These are phyloP conservation scores for Hyla sarda DNA, from an alignment of 2,113 vertebrate genomes.

Conservation along the genomic window DNA sequence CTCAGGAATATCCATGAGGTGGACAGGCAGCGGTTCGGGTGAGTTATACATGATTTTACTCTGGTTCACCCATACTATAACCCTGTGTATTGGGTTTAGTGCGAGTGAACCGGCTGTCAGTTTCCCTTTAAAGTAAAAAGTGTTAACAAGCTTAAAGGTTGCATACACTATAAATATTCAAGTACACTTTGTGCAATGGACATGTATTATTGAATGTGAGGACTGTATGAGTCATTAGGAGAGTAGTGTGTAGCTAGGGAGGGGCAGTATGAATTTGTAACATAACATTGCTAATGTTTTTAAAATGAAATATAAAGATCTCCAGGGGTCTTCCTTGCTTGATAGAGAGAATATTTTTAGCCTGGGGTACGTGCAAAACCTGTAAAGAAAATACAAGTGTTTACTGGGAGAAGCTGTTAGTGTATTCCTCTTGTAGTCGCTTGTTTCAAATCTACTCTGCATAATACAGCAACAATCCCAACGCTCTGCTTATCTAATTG, in stretches of 20 bases:
- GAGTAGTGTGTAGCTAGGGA: conserved; percentile 7
- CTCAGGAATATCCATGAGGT: too few relatives aligned
- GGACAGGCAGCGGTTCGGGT: too few relatives aligned
- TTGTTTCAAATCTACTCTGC: background rate
- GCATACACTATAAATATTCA: background rate
- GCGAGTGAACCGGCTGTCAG: too few relatives aligned
- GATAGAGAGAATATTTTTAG: background rate
- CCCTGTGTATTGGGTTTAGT: too few relatives aligned
- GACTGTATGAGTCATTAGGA: background rate
- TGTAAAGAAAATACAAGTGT: background rate
- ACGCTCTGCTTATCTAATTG: background rate
- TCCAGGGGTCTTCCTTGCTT: conserved; percentile 17
- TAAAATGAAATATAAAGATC: background rate
- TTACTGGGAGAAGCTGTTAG: background rate
- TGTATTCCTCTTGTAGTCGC: background rate
- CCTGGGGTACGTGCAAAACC: background rate
- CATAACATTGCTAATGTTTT: background rate
- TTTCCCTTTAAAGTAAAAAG: too few relatives aligned
- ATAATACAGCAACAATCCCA: background rate
- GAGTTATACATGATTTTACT: too few relatives aligned
- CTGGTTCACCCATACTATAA: too few relatives aligned
- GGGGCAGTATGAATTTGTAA: background rate
- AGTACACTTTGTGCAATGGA: background rate
- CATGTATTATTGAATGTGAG: background rate
- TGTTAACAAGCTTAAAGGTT: background rate